These are phyloP conservation scores for Nannoperca obscura DNA, from an alignment of 2,797 vertebrate species.

Conservation along the genomic window DNA sequence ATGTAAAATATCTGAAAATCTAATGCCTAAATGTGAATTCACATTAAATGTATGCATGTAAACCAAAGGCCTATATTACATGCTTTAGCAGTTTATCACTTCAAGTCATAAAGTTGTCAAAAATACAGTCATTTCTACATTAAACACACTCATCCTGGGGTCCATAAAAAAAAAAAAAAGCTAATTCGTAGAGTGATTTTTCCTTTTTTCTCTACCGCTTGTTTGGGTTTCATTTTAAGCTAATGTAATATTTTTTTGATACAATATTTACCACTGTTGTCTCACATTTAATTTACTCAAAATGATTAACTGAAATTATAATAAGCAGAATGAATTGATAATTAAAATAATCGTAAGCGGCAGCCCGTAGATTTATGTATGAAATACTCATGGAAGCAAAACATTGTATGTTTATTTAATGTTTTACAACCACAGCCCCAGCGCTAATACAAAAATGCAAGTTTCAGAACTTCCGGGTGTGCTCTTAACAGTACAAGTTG, in stretches of 20 bases:
- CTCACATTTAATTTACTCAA: too few relatives aligned
- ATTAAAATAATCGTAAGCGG: not conserved
- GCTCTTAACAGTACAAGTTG: conserved; percentile 4
- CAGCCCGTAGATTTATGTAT: not conserved
- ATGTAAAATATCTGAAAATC: too few relatives aligned
- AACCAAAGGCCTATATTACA: not conserved
- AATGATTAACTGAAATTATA: not conserved
- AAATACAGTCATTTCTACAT: not conserved
- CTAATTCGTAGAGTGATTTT: not conserved
- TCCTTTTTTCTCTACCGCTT: not conserved
- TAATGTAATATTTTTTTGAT: too few relatives aligned
- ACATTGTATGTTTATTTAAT: not conserved
- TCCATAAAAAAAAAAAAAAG: not conserved
- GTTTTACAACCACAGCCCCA: conserved; percentile 1
- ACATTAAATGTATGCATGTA: not conserved
- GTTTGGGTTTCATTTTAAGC: too few relatives aligned
- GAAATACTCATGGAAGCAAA: not conserved
- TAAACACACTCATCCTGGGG: not conserved
- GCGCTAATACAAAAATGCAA: conserved; percentile 4
- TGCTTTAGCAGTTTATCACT: not conserved
- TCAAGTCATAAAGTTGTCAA: not conserved
- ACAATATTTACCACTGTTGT: too few relatives aligned
- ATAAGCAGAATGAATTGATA: not conserved
- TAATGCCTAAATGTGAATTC: too few relatives aligned
- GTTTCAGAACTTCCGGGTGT: conserved; percentile 12